Base-by-base conservation (phyloP, 1,140 invertebrate species). In the Hydropsyche tenuis region DNA sequence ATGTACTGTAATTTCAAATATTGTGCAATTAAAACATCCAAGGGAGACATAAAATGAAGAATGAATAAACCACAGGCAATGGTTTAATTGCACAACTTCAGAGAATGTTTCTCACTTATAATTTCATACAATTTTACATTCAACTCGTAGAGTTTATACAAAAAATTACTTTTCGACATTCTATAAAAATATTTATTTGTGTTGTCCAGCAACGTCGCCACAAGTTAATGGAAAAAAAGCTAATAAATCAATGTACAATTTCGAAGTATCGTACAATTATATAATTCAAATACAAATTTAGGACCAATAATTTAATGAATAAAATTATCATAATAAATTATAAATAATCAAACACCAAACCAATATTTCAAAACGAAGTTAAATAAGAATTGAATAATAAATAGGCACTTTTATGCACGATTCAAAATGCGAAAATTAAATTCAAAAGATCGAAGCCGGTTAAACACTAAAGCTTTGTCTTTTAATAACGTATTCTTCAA, bases 181-280 rank as follows among this genome's bases (percentile, higher is more conserved):
- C 27, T 43, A 42, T 48, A 70, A 69, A 68, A 68, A 45, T 68
- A 27, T 68, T 18, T 68, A 45, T 68, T 45, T 42, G 48, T 16
- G 65, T 68, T 48, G 69, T 70, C 69, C 69, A 70, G 69, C 69
- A 70, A 70, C 69, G 56, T 45, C 27, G 16, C 43, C 37, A 43
- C 37, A 65, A 48, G 20, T 46, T 46, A 45, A 30, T 48, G n/a
- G 30, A 51, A 43, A 69, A 14, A 22, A 23, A 46, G 7, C 37
- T 18, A 9, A 20, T 37, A 37, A 23, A 9, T 43, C 64, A 14
- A 43, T 45, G 6, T 45, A 30, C 64, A 66, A 66, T 18, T 30
- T 43, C 43, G 37, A 11, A 16, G 14, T 30, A 65, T 20, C 20
- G n/a, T 43, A 30, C n/a, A 30, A n/a, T 65, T 18, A n/a, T n/a